Conservation (phyloP, 2,888 invertebrate species). For the Perithous albicinctus region DNA sequence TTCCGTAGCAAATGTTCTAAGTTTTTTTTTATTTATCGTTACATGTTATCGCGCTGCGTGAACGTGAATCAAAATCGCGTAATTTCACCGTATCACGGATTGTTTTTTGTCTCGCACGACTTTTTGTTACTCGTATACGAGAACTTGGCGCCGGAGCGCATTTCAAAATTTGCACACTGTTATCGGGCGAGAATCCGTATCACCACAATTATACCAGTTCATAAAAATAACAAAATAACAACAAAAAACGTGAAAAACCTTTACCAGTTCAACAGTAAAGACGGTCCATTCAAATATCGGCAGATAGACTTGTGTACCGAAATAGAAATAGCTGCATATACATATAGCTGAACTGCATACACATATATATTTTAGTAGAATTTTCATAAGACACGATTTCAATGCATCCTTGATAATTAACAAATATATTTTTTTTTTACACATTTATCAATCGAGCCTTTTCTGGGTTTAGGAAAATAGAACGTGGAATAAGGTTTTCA, state of each 20-base stretch:
- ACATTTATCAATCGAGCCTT: conserved; percentile 6
- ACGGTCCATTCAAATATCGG: conserved; percentile 79
- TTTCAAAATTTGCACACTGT: conserved; percentile 52
- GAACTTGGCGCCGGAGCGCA: conserved; percentile 27
- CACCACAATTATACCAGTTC: conserved; percentile 57
- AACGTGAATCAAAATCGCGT: conserved; percentile 40
- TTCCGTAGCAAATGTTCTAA: conserved; percentile 42
- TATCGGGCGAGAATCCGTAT: conserved; percentile 41
- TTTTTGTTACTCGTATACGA: conserved; percentile 46
- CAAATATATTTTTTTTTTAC: not conserved
- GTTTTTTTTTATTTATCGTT: conserved; percentile 45
- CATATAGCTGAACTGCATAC: conserved; percentile 81
- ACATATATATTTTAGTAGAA: conserved; percentile 83
- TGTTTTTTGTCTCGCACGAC: not conserved
- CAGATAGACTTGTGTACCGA: conserved; percentile 74
- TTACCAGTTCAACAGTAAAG: conserved; percentile 61
- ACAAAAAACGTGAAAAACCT: conserved; percentile 44
- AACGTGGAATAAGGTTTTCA: conserved; percentile 35
- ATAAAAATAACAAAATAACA: not conserved
- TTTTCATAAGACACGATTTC: conserved; percentile 76
- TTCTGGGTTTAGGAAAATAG: not conserved
- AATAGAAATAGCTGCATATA: conserved; percentile 81
- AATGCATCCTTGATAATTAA: conserved; percentile 70
- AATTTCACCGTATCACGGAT: conserved; percentile 9
- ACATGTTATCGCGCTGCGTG: conserved; percentile 55